Evolutionary conservation across 2,797 vertebrate genomes (phyloP), one percentile per base, ranked within the genome.

Genomic region (Psittacula derbiana): DNA sequence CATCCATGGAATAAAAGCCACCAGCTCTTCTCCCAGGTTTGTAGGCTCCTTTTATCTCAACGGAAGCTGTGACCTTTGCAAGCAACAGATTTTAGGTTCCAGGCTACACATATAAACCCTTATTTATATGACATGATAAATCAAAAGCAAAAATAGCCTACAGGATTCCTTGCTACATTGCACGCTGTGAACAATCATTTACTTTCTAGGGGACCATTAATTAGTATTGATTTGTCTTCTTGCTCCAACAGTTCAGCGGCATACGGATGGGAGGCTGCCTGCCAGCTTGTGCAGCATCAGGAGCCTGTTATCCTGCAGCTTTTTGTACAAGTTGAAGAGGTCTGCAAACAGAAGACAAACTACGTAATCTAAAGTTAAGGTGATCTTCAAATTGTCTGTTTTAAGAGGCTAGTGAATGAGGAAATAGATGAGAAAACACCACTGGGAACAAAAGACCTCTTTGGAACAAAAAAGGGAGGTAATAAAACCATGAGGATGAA

Each of bases 121-220:
- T 60, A 65, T 76, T 88, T 76, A 43, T 64, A 43, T 11, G 46
- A 49, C 55, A 78, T 60, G 69, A 76, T 76, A 89, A 94, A 88
- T 66, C 80, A 94, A 74, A 82, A 85, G 47, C 53, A 92, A 86
- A 86, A 86, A 86, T 25, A 83, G 49, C 80, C 85, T 72, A 46
- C 53, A 80, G 76, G 30, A 46, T 46, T 86, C 76, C 53, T 67
- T 76, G 78, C 73, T 80, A 19, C 33, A 24, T 3, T 78, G 61
- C 81, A 76, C 47, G 11, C 61, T 44, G 65, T 65, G 86, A 73
- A 50, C 85, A 80, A 73, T 73, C 40, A 61, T 78, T 87, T 83
- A 40, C 93, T 78, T 95, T 73, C 81, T 43, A 43, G 70, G 78
- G 50, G 57, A 80, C 52, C 50, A 16, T 94, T 85, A 90, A 92